Base-by-base conservation (phyloP, 2,888 invertebrate genomes). In the Limnephilus auricula region DNA sequence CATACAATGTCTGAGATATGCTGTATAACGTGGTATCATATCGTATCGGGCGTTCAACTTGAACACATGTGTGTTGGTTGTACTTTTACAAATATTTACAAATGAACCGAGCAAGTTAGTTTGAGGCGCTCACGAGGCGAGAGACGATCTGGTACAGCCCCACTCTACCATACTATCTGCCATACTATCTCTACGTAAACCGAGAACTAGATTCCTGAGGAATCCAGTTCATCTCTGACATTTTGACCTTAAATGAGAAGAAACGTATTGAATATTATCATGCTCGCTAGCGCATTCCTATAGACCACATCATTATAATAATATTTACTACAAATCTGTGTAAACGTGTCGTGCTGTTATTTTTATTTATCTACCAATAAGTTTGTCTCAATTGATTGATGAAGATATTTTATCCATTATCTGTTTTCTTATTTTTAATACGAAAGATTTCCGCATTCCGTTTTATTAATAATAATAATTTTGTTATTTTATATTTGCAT, bases 211-310 rank as follows among this genome's bases (percentile, higher is more conserved):
- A 85, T 45, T 85, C 9, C n/a, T 45, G 34, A 25, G 50, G 85
- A 85, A 85, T 85, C 85, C 85, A 30, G 45, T 37, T 45, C 85
- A 85, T 85, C 85, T 37, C 45, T 85, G 84, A 37, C 84, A 84
- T 37, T 84, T n/a, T 84, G 40, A 84, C 84, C 34, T 84, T 37
- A 84, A 84, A 84, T 84, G 40, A 84, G 13, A 84, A 37, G 13
- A 32, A 84, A 32, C 37, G 37, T n/a, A 84, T 40, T n/a, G 32
- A 84, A 37, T 80, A 80, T 32, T 80, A 80, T 65, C 31, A 32
- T 18, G 32, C 80, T 31, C 15, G 32, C 80, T 31, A 18, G 80
- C 80, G 32, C 80, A 80, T 80, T 80, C 80, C 80, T 80, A 5
- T 6, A 13, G 80, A 32, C 30, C 80, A 25, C 80, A 80, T 80